Base-by-base conservation (phyloP, 2,888 invertebrate genomes). In the Callyntrura guangdongensis region DNA sequence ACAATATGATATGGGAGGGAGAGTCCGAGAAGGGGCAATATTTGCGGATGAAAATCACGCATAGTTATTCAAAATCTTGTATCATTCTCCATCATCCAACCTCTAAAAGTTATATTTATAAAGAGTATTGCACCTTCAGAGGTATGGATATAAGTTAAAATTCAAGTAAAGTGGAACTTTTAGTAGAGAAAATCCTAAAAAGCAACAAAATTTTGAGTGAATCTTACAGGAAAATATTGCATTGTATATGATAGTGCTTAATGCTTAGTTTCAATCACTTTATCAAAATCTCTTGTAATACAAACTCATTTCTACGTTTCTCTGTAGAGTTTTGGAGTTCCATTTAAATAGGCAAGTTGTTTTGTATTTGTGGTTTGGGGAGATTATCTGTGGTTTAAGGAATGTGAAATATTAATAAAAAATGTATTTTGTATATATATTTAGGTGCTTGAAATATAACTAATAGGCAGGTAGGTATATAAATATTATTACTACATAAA, bases 11-110 rank as follows among this genome's bases (percentile, higher is more conserved):
- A 36, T 53, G 77, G 17, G 53, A 56, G 69, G 25, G 74, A 47
- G 74, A 74, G 77, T 12, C 17, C 8, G 45, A 17, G 17, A 25
- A 49, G 17, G 61, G 9, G 25, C n/a, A 25, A 77, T 59, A 86
- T 86, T 86, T 86, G 72, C 86, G 22, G 61, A 77, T 47, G 61
- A 61, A 77, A 86, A 77, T 53, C 6, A 36, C 36, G 6, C 36
- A 36, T 36, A 36, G 3, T 36, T 85, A 56, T 72, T 86, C 77
- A 86, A 8, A 74, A 86, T 53, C 47, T 53, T 22, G 49, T 85
- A 83, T 83, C 83, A 83, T 45, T 25, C 47, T 14, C n/a, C 14
- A 67, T 64, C 67, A 67, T 61, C 61, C 20, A 17, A 17, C 14
- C 3, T 14, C n/a, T 5, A 14, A 53, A 53, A 53, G 11, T 53